Evolutionary conservation across 1,140 invertebrate genomes (phyloP).

Genomic region (Teleogryllus occipitalis): DNA sequence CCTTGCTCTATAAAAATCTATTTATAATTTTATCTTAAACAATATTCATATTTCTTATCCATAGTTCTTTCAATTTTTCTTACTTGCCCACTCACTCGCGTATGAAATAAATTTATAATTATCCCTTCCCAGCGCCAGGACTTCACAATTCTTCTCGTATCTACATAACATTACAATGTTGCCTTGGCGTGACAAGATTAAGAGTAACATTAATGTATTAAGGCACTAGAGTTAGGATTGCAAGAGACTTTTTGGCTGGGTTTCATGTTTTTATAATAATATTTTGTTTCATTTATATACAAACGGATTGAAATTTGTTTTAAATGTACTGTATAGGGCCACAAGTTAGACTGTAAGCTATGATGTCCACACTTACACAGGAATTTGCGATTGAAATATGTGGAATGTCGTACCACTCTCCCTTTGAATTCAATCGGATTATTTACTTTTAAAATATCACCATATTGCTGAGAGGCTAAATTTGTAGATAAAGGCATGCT

Average conservation of each 20-base stretch:
- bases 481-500: no score
- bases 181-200: background rate
- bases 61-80: background rate
- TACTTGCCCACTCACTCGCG: background rate
- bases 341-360: no score
- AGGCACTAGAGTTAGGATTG: conserved; percentile 16
- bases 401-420: no score
- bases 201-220: conserved; percentile 9
- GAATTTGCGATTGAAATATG: no score
- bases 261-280: background rate
- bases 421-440: no score
- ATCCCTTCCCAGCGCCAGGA: background rate
- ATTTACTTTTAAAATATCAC: no score
- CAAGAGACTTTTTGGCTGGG: conserved; percentile 14
- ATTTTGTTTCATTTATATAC: background rate
- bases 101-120: background rate
- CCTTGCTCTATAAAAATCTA: background rate
- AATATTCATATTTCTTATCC: background rate
- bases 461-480: no score
- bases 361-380: no score
- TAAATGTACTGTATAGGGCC: background rate
- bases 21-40: background rate
- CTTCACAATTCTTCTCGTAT: background rate
- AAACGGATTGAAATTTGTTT: background rate
- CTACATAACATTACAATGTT: background rate